phyloP scores from a whole-genome alignment of 2,888 invertebrate species.

The Byasa hedistus region DNA sequence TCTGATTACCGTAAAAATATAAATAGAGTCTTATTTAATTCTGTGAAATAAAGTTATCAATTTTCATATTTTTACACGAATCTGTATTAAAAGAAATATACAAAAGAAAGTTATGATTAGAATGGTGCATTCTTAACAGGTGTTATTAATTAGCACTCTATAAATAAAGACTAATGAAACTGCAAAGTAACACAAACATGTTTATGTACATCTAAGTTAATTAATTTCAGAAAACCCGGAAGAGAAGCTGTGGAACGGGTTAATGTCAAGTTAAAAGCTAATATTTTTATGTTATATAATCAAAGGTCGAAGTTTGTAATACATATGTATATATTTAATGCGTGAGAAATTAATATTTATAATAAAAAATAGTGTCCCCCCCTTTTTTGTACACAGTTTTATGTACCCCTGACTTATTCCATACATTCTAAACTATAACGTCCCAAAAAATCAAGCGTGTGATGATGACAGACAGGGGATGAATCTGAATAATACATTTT shows the following conservation, averaged over 20 bases:
- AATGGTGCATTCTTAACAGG: too few species aligned
- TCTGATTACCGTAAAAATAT: too few species aligned
- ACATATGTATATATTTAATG: conserved; percentile 5
- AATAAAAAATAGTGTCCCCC: neutral
- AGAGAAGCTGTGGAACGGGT: conserved; percentile 36
- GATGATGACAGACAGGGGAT: neutral
- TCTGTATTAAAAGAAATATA: too few species aligned
- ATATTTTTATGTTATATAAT: conserved; percentile 45
- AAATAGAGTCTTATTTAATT: too few species aligned
- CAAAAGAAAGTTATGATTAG: too few species aligned
- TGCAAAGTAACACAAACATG: neutral
- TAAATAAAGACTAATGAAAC: neutral
- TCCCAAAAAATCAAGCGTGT: neutral
- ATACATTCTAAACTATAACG: neutral
- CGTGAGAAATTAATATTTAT: neutral
- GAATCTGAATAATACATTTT: too few species aligned
- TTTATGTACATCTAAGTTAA: neutral
- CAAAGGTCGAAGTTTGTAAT: conserved; percentile 49
- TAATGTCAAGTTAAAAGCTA: conserved; percentile 58
- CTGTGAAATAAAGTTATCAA: too few species aligned
- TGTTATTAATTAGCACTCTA: too few species aligned
- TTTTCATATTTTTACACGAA: too few species aligned
- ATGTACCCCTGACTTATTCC: neutral
- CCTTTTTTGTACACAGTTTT: neutral
- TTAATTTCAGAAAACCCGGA: neutral